Evolutionary conservation across 1,140 invertebrate genomes (phyloP).

Genomic region (Paraescarpia echinospica): DNA sequence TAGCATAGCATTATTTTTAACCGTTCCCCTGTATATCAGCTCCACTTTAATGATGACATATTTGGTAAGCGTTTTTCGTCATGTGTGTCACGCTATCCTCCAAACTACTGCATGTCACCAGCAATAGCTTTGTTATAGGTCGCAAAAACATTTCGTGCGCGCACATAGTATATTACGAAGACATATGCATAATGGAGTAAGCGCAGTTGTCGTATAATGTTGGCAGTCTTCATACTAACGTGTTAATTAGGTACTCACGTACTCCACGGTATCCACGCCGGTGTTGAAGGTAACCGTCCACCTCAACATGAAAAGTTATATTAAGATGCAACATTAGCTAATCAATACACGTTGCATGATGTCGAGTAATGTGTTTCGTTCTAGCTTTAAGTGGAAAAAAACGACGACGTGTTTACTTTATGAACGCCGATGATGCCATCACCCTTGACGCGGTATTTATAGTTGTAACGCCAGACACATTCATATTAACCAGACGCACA

Average conservation of each 20-base stretch:
- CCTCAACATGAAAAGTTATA: not conserved
- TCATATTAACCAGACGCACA: not conserved
- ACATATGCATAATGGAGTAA: not conserved
- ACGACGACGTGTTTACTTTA: not conserved
- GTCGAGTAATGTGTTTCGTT: not conserved
- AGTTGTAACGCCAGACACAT: not conserved
- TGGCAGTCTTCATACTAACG: not conserved
- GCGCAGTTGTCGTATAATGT: not conserved
- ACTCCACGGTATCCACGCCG: not conserved
- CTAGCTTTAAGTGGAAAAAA: not conserved
- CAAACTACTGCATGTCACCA: not conserved
- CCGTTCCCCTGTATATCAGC: not conserved
- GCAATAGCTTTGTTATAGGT: not conserved
- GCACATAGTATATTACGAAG: not conserved
- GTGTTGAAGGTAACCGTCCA: not conserved
- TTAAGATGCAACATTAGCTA: not conserved
- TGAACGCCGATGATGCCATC: not conserved
- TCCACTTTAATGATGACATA: not conserved
- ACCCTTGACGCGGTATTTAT: not conserved
- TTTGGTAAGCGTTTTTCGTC: not conserved
- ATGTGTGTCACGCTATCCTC: not conserved
- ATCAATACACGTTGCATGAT: not conserved
- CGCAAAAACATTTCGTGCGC: not conserved
- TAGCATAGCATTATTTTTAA: not conserved
- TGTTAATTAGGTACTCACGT: not conserved